Evolutionary conservation across 1,140 invertebrate species (phyloP), one percentile per base, ranked within the genome.

Genomic region (Callitettix versicolor): DNA sequence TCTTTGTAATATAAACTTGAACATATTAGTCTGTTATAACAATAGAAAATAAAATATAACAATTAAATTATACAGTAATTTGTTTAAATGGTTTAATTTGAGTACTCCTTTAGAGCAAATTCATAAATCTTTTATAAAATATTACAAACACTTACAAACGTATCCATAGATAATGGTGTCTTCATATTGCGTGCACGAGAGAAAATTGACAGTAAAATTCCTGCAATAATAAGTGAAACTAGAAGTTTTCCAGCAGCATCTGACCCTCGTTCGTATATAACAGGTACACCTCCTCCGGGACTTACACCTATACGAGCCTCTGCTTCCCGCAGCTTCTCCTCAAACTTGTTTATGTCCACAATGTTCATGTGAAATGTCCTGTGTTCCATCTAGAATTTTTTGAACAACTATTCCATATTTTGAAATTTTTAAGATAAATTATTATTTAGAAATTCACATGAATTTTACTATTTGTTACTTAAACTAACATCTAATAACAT

Each of bases 241-340:
- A 91, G 71, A 4, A 88, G 69, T 64, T 84, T 77, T 38, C 82
- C 84, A 1, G 82, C 80, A 11, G 82, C 79, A 53, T 66, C 64
- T 24, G 55, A 42, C 14, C 55, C 80, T 43, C 88, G 71, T 63
- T 92, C 85, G 67, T 94, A 96, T 17, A 84, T 78, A 2, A 96
- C 79, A 15, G 90, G 84, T 9, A 96, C 80, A 55, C 81, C 79
- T 63, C 74, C 60, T 26, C 77, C 80, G 58, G 67, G 61, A 64
- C 75, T 78, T 40, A 96, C 86, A n/a, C 87, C 88, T 42, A 94
- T 71, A 53, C 75, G 67, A 66, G 77, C 68, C 73, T 98, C 93
- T 9, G 84, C 84, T 60, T 85, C 80, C 43, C 92, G 75, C 40
- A 97, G 67, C 73, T 91, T 93, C 63, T 86, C 85, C 71, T 95